phyloP scores from a whole-genome alignment of 2,113 vertebrate genomes.

The Phrynosoma platyrhinos region DNA sequence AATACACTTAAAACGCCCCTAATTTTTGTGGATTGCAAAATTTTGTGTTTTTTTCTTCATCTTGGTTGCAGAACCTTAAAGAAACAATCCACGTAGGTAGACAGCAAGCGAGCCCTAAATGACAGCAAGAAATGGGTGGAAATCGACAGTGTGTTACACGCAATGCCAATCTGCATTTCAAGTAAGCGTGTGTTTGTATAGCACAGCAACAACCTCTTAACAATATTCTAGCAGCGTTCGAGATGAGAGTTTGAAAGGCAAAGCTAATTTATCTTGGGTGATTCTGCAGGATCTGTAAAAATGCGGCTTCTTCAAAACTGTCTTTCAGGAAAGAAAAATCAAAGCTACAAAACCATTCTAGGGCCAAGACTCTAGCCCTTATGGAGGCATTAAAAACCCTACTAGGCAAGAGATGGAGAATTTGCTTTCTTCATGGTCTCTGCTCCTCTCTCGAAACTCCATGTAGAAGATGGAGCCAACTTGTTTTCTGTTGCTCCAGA shows the following conservation, averaged over 20 bases:
- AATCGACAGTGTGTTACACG: neutral
- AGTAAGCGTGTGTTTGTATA: neutral
- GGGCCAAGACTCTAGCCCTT: neutral
- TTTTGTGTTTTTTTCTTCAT: neutral
- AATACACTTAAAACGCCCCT: too few relatives aligned
- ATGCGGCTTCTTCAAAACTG: neutral
- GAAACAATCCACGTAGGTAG: too few relatives aligned
- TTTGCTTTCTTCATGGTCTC: too few relatives aligned
- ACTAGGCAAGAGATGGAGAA: neutral
- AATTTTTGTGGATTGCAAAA: neutral
- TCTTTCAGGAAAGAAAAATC: neutral
- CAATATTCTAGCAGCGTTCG: neutral
- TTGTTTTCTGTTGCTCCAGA: too few relatives aligned
- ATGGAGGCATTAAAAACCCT: neutral
- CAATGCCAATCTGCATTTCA: neutral
- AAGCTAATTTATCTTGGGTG: neutral
- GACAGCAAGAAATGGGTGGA: too few relatives aligned
- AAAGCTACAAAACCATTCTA: neutral
- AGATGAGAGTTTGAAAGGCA: neutral
- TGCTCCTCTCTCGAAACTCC: too few relatives aligned
- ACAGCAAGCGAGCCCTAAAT: too few relatives aligned
- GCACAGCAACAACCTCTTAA: neutral
- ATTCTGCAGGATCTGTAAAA: neutral
- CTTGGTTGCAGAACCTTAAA: neutral
- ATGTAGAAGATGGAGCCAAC: too few relatives aligned